Evolutionary conservation across 2,797 vertebrate genomes (phyloP).

Genomic region (Dicrostonyx torquatus): DNA sequence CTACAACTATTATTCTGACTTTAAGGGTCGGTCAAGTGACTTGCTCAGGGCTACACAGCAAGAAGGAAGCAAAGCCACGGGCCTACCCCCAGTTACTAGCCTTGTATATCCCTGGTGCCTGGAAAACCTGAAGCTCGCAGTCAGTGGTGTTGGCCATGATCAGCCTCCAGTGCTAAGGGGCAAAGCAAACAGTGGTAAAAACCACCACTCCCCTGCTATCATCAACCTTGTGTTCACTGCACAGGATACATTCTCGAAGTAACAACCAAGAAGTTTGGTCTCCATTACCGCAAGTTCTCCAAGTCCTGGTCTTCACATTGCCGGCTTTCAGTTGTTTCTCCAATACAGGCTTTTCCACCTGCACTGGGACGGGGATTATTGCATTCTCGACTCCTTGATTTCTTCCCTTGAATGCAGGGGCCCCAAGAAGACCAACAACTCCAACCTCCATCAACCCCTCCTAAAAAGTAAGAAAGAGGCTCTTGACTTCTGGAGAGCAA

Average conservation of each 20-base stretch:
- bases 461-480: constrained; percentile 75
- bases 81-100: background rate
- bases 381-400: constrained; percentile 89
- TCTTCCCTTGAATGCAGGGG: constrained; percentile 89
- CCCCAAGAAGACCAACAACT: constrained; percentile 96
- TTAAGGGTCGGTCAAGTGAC: background rate
- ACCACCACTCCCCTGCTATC: background rate
- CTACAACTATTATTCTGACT: background rate
- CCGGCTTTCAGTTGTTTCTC: constrained; percentile 85
- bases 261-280: background rate
- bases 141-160: background rate
- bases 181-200: constrained; percentile 11
- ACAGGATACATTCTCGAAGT: background rate
- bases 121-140: background rate
- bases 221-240: fast-evolving
- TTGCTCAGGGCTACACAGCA: background rate
- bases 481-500: background rate
- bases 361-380: constrained; percentile 89
- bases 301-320: constrained; percentile 90
- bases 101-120: background rate
- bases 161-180: background rate
- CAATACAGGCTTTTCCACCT: constrained; percentile 89
- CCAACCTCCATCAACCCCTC: constrained; percentile 91
- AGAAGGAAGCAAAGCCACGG: background rate
- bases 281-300: constrained; percentile 89